Base-by-base conservation (phyloP, 2,113 vertebrate genomes). In the Hippolais icterina region DNA sequence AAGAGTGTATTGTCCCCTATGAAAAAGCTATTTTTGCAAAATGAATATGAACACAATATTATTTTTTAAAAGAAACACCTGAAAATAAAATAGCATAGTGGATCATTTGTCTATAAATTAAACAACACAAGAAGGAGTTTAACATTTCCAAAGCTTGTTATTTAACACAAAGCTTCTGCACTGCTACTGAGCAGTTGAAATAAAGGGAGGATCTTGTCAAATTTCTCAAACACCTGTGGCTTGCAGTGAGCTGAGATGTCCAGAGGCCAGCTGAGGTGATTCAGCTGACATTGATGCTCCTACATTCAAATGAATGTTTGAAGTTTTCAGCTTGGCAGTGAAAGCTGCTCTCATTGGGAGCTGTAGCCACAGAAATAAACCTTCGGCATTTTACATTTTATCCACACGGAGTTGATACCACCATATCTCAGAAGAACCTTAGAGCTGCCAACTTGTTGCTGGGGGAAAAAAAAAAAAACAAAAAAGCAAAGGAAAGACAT, bases 1-100 rank as follows among this genome's bases (percentile, higher is more conserved):
- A 85, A 53, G 88, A 70, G 28, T 66, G 28, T 59, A 24, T 87
- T 94, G 53, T 95, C 49, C 42, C 47, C 20, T 57, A 78, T 64
- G 59, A 70, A 86, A 78, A 84, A 88, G 47, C n/a, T 94, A 42
- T 69, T 89, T 81, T 91, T 94, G 57, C 44, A 82, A 89, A 70
- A 70, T 56, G 5, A 90, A 18, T 89, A 75, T 59, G 33, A 81
- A 87, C 23, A 49, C 0, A 52, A 37, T 37, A 37, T 68, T 39
- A 1, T 33, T 87, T 33, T 87, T 86, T 10, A 5, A 69, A 27
- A 13, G 6, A 59, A 94, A 87, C 3, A 5, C 41, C 20, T 42
- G 18, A 80, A 90, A 90, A 86, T 59, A 81, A 88, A 92, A 57
- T 49, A 80, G 28, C 37, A 23, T 12, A 16, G 42, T 39, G 18